Conservation (phyloP, 2,888 invertebrate genomes). For the Xestobium rufovillosum region DNA sequence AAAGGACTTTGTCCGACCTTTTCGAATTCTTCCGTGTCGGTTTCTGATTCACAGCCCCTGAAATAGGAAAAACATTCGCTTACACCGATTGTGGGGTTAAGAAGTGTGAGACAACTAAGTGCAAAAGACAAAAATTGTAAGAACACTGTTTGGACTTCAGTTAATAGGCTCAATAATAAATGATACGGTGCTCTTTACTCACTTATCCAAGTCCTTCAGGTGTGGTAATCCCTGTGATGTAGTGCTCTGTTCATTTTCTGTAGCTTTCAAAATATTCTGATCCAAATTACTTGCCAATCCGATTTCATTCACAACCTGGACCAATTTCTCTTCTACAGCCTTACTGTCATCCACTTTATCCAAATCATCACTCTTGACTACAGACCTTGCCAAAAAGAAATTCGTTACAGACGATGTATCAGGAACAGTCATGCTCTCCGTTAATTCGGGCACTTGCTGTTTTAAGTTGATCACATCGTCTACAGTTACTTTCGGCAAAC, state of each 20-base stretch:
- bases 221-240: conserved; percentile 35
- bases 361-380: conserved; percentile 26
- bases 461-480: conserved; percentile 58
- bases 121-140: no score
- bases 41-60: conserved; percentile 74
- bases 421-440: conserved; percentile 56
- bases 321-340: conserved; percentile 38
- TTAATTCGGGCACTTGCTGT: conserved; percentile 55
- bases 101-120: no score
- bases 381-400: conserved; percentile 49
- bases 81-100: background rate
- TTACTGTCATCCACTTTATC: conserved; percentile 29
- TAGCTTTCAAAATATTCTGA: conserved; percentile 37
- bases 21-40: conserved; percentile 77
- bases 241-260: conserved; percentile 36
- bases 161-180: background rate
- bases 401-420: conserved; percentile 64
- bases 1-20: conserved; percentile 60
- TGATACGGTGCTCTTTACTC: no score
- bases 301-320: conserved; percentile 38
- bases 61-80: no score
- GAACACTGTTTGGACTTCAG: background rate
- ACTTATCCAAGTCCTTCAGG: conserved; percentile 42
- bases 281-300: conserved; percentile 40
- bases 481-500: conserved; percentile 32